Evolutionary conservation across 2,113 vertebrate genomes (phyloP).

Genomic region (Oxygymnocypris stewartii): DNA sequence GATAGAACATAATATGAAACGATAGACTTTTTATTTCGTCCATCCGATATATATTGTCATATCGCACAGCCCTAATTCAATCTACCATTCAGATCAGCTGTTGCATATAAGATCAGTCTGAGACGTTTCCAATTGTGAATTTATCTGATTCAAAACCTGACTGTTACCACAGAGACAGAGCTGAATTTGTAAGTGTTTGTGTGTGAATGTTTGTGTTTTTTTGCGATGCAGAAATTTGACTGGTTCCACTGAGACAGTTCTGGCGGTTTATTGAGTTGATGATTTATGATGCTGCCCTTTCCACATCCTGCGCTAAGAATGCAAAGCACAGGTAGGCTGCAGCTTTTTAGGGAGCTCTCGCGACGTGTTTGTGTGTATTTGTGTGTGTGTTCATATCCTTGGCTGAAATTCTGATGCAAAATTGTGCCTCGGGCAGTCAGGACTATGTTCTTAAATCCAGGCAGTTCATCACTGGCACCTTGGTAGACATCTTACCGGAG

Average conservation of each 20-base stretch:
- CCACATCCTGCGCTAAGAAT: constrained; percentile 40
- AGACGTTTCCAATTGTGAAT: background rate
- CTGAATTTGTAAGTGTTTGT: constrained; percentile 31
- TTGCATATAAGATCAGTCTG: background rate
- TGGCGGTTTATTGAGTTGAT: constrained; percentile 42
- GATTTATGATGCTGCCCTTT: constrained; percentile 45
- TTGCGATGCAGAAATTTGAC: constrained; percentile 10
- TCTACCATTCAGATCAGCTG: background rate
- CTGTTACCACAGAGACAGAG: background rate
- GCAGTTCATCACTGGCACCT: constrained; percentile 39
- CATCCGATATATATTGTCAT: too few species aligned
- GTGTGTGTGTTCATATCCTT: background rate
- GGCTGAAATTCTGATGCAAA: constrained; percentile 21
- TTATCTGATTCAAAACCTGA: background rate
- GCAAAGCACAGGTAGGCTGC: constrained; percentile 43
- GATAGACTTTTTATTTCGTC: too few species aligned
- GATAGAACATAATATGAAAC: too few species aligned
- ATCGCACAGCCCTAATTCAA: background rate
- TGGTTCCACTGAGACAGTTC: constrained; percentile 42
- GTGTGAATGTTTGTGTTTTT: constrained; percentile 25
- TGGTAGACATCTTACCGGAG: constrained; percentile 19
- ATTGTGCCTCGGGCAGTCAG: constrained; percentile 31
- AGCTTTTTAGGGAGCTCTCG: constrained; percentile 24
- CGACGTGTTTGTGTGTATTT: background rate
- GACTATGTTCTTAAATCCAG: constrained; percentile 49